Percentiles rank a stretch among this genome's conserved stretches.
phyloP scores from a whole-genome alignment of 2,797 vertebrate species.

The Cyclopterus lumpus region DNA sequence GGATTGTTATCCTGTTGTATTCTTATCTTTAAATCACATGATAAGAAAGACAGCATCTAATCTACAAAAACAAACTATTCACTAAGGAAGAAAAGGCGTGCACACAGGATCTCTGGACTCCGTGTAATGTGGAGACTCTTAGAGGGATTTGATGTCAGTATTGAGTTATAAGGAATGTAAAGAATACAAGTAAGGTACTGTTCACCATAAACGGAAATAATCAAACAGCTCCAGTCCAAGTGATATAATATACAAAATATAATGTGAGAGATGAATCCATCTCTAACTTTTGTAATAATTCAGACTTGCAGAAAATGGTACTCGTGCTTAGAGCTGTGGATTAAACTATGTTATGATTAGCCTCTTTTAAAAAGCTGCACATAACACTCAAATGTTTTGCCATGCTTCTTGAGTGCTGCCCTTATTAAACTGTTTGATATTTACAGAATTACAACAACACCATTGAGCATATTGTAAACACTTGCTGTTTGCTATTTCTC shows the following conservation, averaged over 20 bases:
- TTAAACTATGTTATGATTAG: conserved; percentile 41
- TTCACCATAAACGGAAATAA: conserved; percentile 4
- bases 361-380: conserved; percentile 33
- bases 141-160: conserved; percentile 30
- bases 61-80: conserved; percentile 12
- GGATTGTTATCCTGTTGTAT: background rate
- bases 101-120: background rate
- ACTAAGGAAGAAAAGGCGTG: background rate
- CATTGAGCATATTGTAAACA: conserved; percentile 18
- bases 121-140: background rate
- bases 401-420: conserved; percentile 29
- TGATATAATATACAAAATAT: conserved; percentile 40
- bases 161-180: conserved; percentile 15
- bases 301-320: conserved; percentile 2
- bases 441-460: conserved; percentile 30
- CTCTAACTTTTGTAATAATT: conserved; percentile 10
- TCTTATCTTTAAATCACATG: conserved; percentile 8
- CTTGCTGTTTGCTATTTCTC: conserved; percentile 26
- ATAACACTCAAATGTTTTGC: conserved; percentile 27
- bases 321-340: conserved; percentile 16
- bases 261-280: conserved; percentile 17
- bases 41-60: background rate
- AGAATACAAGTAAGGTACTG: background rate
- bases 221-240: conserved; percentile 23
- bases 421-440: conserved; percentile 51